phyloP scores from a whole-genome alignment of 2,888 invertebrate species.

The Sicus ferrugineus region DNA sequence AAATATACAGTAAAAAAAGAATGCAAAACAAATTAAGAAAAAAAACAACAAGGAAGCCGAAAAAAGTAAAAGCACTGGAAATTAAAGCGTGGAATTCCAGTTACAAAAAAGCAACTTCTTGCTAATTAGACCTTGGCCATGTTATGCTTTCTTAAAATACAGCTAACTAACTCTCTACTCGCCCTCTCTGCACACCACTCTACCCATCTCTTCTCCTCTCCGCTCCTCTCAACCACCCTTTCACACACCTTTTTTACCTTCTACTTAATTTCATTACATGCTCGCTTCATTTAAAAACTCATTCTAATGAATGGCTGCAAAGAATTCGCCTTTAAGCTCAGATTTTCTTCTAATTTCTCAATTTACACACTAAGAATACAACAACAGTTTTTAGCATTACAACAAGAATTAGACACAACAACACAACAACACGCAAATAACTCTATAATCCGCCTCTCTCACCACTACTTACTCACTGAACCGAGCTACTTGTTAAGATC shows the following conservation, averaged over 20 bases:
- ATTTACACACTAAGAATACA: no score
- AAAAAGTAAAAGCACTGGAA: conserved; percentile 8
- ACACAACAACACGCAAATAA: background rate
- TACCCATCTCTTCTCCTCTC: no score
- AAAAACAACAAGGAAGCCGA: conserved; percentile 31
- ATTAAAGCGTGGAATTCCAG: background rate
- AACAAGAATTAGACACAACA: no score
- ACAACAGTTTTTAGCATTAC: no score
- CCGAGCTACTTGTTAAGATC: background rate
- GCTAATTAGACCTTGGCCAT: conserved; percentile 42
- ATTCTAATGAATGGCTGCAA: conserved; percentile 13
- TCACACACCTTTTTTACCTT: background rate
- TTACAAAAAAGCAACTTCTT: conserved; percentile 29
- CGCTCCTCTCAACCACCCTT: background rate
- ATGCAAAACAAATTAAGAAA: background rate
- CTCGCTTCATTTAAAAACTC: background rate
- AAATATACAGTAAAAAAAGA: background rate
- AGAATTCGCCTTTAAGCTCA: conserved; percentile 33
- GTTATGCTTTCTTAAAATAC: conserved; percentile 12
- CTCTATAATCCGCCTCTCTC: background rate
- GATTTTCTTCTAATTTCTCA: background rate
- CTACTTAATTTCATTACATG: background rate
- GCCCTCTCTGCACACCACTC: background rate
- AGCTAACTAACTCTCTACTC: background rate
- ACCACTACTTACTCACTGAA: background rate